Evolutionary conservation across 2,113 vertebrate genomes (phyloP).

Genomic region (Pampusana beccarii): DNA sequence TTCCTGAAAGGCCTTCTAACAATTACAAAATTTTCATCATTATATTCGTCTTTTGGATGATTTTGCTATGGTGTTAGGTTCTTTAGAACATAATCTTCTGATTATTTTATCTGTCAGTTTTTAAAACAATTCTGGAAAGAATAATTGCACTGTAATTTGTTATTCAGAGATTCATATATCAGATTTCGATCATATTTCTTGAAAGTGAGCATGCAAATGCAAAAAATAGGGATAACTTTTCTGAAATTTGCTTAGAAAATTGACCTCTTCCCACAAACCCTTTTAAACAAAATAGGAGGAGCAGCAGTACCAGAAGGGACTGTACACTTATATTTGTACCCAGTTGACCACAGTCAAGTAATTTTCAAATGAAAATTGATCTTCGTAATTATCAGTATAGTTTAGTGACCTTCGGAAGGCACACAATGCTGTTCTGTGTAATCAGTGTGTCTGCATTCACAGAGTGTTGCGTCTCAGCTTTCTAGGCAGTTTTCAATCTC

Average conservation of each 20-base stretch:
- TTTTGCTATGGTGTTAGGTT: background rate
- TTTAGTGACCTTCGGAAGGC: background rate
- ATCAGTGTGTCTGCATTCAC: background rate
- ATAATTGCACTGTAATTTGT: background rate
- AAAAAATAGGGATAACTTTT: background rate
- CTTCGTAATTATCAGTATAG: background rate
- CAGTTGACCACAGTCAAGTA: background rate
- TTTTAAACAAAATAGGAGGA: background rate
- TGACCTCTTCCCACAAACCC: background rate
- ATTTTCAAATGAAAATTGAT: background rate
- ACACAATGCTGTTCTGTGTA: background rate
- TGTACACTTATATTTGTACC: background rate
- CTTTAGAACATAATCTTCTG: background rate
- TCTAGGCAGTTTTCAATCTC: background rate
- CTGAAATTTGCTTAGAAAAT: background rate
- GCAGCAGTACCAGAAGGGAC: background rate
- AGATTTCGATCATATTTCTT: background rate
- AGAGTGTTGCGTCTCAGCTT: background rate
- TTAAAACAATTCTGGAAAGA: background rate
- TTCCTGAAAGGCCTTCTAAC: background rate
- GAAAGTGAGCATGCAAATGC: background rate
- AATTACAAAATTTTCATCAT: background rate
- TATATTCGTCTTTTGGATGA: background rate
- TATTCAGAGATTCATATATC: background rate
- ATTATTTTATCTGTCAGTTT: background rate